Evolutionary conservation across 2,113 vertebrate genomes (phyloP), one percentile per base, ranked within the genome.

Genomic region (Gallinago media): DNA sequence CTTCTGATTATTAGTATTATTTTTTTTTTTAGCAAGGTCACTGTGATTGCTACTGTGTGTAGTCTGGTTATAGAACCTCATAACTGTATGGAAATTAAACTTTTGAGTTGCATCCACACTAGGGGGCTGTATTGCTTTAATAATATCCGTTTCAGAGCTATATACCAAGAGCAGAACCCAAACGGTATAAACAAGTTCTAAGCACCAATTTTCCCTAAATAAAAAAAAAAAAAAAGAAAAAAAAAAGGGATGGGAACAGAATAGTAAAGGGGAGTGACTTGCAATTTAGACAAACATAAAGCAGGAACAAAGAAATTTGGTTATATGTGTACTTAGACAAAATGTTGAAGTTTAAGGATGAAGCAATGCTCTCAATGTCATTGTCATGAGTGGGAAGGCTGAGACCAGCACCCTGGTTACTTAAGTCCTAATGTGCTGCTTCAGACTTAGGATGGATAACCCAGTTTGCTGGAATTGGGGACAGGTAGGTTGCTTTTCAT

Each of bases 81-180:
- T 50, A 44, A 34, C 1, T 63, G 5, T 14, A 46, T 31, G 20
- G 74, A 85, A 75, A 67, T 87, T 26, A 42, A 81, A 36, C 50
- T 59, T 73, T 6, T 14, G 23, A 40, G 32, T 31, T 68, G 2
- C 15, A 81, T 92, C 31, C 62, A 82, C 94, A 19, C 93, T 95
- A 95, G 94, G 50, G 93, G 93, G 87, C 94, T 93, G 81, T 95
- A 29, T 96, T 97, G 93, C 46, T 73, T 79, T 70, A 95, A 16
- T 61, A 68, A 79, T 79, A 12, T 40, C 16, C 1, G 1, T 66
- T 85, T 93, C 12, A 6, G 46, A 6, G 14, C 10, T 19, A 1
- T 32, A 11, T 31, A 26, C 11, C 36, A 40, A 50, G 26, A 88
- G 26, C 58, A 85, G 40, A 89, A 47, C 9, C 11, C 46, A 67